Evolutionary conservation across 2,113 vertebrate species (phyloP), one percentile per base, ranked within the genome.

Genomic region (Synchiropus splendidus): DNA sequence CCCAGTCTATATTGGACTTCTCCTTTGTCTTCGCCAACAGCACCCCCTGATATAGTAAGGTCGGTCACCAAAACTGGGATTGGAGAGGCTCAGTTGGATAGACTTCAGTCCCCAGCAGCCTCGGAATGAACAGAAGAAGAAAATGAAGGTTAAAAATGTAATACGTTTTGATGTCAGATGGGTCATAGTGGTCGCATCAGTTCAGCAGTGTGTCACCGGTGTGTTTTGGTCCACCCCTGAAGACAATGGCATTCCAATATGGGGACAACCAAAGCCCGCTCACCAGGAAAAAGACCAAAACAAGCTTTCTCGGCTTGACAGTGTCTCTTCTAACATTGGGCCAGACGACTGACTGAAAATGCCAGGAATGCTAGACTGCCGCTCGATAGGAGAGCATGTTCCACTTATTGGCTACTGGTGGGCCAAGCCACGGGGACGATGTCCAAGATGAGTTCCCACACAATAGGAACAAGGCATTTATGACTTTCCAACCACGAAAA

Each of bases 401-500:
- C 61, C 55, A 74, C 82, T 88, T 88, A 88, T 86, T 87, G 84
- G 83, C 78, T 68, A 61, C 82, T 63, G 73, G 77, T 81, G 82
- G 36, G 78, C 39, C 51, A 67, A 78, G 72, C 72, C 61, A 62
- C 51, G 14, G 76, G 77, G 76, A 80, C 79, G 74, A 80, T 83
- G 81, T 83, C 81, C 67, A 36, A 64, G 76, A 81, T 81, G 81
- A 81, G 81, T 77, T 81, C 72, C 62, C 81, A 84, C 82, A 87
- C 85, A 86, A 87, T 82, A 57, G 83, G 71, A 82, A 82, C 79
- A 79, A 78, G 79, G 81, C 81, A 75, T 88, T 88, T 86, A 86
- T 86, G 85, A 82, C 80, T 83, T 64, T 42, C 67, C 30, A 31
- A 68, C 45, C 55, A 50, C 18, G 27, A 55, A 62, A 65, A 68